phyloP scores from a whole-genome alignment of 2,113 vertebrate genomes.

The Psittacula cyanocephala region DNA sequence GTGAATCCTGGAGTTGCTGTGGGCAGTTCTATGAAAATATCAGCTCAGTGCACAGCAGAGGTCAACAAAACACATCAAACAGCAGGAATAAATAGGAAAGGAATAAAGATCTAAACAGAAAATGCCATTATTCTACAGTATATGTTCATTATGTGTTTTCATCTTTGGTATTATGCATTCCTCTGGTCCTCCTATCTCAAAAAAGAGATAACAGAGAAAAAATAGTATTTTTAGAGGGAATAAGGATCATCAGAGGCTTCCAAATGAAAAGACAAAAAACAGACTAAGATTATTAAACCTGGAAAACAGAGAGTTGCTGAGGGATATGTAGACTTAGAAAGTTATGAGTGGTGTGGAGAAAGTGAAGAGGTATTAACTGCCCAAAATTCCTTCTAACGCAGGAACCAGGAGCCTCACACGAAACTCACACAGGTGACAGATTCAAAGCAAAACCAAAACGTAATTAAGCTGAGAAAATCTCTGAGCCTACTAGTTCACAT shows the following conservation, averaged over 20 bases:
- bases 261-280: background rate
- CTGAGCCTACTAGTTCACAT: background rate
- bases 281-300: background rate
- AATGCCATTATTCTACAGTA: background rate
- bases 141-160: background rate
- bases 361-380: background rate
- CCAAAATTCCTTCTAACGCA: background rate
- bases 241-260: background rate
- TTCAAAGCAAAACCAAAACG: background rate
- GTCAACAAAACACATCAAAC: background rate
- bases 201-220: background rate
- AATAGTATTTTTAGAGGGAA: background rate
- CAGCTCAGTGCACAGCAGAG: background rate
- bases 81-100: background rate
- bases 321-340: background rate
- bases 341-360: background rate
- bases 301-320: background rate
- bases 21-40: background rate
- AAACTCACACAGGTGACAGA: background rate
- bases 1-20: background rate
- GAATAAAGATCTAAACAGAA: background rate
- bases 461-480: background rate
- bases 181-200: background rate
- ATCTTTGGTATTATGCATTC: background rate
- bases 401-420: background rate